Evolutionary conservation across 2,797 vertebrate species (phyloP), one percentile per base, ranked within the genome.

Genomic region (Neosalanx taihuensis): DNA sequence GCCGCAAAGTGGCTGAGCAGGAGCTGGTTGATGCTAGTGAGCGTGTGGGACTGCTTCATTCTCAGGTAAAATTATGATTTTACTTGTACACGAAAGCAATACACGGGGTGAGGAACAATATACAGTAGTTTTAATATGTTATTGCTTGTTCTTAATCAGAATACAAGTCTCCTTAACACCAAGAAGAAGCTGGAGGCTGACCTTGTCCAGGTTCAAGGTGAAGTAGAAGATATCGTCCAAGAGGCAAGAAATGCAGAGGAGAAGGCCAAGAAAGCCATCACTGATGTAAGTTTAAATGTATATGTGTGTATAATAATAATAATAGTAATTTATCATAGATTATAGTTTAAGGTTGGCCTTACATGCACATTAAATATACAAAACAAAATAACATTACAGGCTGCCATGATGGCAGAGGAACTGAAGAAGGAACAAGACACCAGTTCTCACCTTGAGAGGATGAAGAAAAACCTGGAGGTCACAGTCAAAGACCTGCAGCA

Each of bases 351-450:
- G 4, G 18, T 53, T 17, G 18, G 17, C 51, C 4, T 15, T 15
- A 15, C 37, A 5, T 71, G 26, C n/a, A 51, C 59, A n/a, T 13
- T 17, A 26, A 26, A 35, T 35, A 35, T 6, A 35, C 33, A 35
- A 35, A 35, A 35, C 33, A 35, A 35, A 35, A 35, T 35, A 35
- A 35, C 6, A 35, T 35, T 35, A 5, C 61, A 98, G 96, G 96
- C 96, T 0, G 95, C 96, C 82, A 97, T 96, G 95, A 97, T 98
- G 96, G 95, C 95, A 0, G 96, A 97, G 26, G 95, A 97, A 79
- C 89, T 97, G 79, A 97, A 97, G 90, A 97, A 97, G 80, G 94
- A 94, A 82, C 95, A 97, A 89, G 96, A 97, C 83, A 96, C 95
- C 76, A 96, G 95, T 0, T 87, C 94, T 82, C 96, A 97, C 75